Conservation (phyloP, 2,113 vertebrate species). For the Leucopternis melanops region DNA sequence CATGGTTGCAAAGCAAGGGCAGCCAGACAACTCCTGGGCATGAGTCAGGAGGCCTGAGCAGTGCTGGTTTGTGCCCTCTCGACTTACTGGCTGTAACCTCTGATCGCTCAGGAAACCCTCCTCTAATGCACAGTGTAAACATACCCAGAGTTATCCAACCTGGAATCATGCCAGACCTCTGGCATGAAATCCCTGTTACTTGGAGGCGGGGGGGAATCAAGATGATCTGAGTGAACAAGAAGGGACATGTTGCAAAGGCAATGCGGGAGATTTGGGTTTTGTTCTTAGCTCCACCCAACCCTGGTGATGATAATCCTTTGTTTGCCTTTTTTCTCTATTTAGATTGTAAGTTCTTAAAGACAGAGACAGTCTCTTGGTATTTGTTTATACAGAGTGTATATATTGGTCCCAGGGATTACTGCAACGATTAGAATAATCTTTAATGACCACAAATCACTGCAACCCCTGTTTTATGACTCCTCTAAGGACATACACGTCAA, state of each 20-base stretch:
- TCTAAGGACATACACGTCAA: neutral
- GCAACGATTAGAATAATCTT: constrained; percentile 30
- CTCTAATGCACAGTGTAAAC: neutral
- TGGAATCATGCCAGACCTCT: neutral
- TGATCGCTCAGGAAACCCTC: neutral
- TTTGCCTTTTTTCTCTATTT: constrained; percentile 28
- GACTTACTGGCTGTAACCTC: neutral
- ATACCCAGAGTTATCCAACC: neutral
- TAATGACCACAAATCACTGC: neutral
- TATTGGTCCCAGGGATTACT: constrained; percentile 12
- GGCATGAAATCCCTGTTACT: neutral
- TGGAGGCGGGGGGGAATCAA: neutral
- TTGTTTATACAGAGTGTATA: constrained; percentile 27
- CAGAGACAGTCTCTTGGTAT: constrained; percentile 4
- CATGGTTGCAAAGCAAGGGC: neutral
- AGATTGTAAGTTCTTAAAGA: constrained; percentile 33
- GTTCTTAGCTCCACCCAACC: constrained; percentile 12
- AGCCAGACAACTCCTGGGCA: neutral
- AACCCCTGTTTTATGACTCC: neutral
- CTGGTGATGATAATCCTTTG: constrained; percentile 37
- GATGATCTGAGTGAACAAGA: constrained; percentile 28
- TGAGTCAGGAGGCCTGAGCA: neutral
- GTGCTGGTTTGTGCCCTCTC: neutral
- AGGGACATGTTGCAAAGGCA: neutral
- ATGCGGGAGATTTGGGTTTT: neutral